Evolutionary conservation across 2,113 vertebrate genomes (phyloP).

Genomic region (Tupaia tana): DNA sequence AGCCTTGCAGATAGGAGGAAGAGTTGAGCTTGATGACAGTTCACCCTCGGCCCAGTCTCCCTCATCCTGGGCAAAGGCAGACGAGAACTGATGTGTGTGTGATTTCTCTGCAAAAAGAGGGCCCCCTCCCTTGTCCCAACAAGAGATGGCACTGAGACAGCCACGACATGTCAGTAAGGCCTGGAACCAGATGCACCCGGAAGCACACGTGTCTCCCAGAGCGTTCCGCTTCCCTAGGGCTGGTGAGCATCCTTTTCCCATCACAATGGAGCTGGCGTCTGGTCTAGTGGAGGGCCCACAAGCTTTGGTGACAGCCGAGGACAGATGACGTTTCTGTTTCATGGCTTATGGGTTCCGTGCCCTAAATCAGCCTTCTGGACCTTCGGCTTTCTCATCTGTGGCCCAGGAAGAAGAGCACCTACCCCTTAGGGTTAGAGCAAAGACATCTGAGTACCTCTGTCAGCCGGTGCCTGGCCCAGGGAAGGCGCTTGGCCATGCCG

Average conservation of each 20-base stretch:
- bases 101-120: neutral
- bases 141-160: neutral
- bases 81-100: rapidly evolving
- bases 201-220: neutral
- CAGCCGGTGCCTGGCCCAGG: rapidly evolving
- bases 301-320: neutral
- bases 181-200: neutral
- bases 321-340: neutral
- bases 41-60: neutral
- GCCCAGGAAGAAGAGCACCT: neutral
- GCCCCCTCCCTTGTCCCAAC: neutral
- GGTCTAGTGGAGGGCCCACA: neutral
- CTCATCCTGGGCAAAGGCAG: neutral
- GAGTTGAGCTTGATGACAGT: neutral
- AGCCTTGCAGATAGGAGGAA: rapidly evolving
- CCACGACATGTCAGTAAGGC: rapidly evolving
- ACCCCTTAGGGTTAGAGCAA: rapidly evolving
- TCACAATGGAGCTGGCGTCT: neutral
- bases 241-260: neutral
- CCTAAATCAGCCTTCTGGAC: neutral
- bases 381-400: neutral
- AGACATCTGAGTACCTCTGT: no score
- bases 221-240: neutral
- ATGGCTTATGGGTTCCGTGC: neutral
- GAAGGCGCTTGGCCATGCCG: neutral